Evolutionary conservation across 2,113 vertebrate genomes (phyloP).

Genomic region (Guaruba guarouba): DNA sequence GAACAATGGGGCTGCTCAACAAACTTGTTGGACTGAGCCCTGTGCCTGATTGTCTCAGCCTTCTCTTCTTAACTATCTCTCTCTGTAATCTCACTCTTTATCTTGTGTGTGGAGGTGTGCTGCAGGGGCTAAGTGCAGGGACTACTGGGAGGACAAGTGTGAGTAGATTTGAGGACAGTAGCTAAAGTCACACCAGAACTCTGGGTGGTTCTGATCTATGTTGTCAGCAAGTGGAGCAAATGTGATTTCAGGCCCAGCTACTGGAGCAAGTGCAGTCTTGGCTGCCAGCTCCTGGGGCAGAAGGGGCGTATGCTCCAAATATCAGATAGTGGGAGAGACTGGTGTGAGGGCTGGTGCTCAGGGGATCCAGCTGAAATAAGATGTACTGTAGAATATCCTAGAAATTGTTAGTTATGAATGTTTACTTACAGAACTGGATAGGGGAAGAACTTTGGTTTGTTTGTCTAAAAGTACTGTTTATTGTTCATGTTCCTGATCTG

Average conservation of each 20-base stretch:
- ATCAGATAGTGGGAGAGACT: background rate
- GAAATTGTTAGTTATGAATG: background rate
- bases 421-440: background rate
- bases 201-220: background rate
- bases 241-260: background rate
- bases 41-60: background rate
- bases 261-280: rapidly evolving
- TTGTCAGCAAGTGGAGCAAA: background rate
- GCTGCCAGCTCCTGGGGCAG: background rate
- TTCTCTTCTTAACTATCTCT: background rate
- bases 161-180: background rate
- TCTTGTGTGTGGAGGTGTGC: background rate
- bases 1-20: background rate
- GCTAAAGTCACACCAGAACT: background rate
- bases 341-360: background rate
- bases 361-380: background rate
- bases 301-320: background rate
- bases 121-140: background rate
- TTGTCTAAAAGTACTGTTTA: background rate
- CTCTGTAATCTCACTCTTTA: background rate
- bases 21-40: background rate
- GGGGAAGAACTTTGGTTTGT: background rate
- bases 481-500: background rate
- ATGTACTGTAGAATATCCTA: background rate
- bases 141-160: background rate